Percentiles rank a stretch among this genome's conserved stretches.
phyloP scores from a whole-genome alignment of 1,140 invertebrate species.

The Saccostrea glomerata region DNA sequence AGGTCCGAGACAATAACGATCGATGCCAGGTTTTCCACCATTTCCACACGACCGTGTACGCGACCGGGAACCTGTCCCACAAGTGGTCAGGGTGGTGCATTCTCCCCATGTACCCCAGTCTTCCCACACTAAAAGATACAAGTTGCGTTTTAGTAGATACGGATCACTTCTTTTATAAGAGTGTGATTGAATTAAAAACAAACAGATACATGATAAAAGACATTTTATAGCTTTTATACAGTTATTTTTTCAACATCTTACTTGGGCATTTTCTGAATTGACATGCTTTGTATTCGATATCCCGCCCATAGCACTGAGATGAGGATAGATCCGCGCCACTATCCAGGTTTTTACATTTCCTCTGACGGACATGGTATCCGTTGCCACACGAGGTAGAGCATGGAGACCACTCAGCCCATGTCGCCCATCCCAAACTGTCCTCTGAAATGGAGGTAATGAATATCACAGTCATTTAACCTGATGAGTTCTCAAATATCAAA shows the following conservation, averaged over 20 bases:
- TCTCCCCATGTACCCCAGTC: constrained; percentile 68
- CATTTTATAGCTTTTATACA: neutral
- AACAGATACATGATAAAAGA: neutral
- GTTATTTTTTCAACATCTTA: constrained; percentile 52
- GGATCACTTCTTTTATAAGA: no score
- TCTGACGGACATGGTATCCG: constrained; percentile 61
- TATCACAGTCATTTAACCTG: no score
- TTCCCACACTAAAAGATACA: constrained; percentile 63
- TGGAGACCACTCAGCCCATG: constrained; percentile 64
- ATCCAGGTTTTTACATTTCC: constrained; percentile 64
- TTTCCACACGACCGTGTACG: constrained; percentile 66
- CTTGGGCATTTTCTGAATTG: constrained; percentile 66
- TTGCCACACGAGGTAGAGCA: constrained; percentile 69
- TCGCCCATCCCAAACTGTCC: constrained; percentile 60
- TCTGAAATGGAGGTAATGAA: constrained; percentile 49
- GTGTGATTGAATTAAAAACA: no score
- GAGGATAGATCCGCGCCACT: constrained; percentile 44
- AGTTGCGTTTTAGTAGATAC: neutral
- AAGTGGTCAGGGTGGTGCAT: constrained; percentile 66
- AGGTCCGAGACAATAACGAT: constrained; percentile 72
- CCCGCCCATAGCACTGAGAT: constrained; percentile 64
- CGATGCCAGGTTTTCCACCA: constrained; percentile 66
- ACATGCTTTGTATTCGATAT: constrained; percentile 65
- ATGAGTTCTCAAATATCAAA: no score
- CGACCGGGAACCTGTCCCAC: constrained; percentile 67